Conservation (phyloP, 1,140 invertebrate genomes). For the Halesus radiatus region DNA sequence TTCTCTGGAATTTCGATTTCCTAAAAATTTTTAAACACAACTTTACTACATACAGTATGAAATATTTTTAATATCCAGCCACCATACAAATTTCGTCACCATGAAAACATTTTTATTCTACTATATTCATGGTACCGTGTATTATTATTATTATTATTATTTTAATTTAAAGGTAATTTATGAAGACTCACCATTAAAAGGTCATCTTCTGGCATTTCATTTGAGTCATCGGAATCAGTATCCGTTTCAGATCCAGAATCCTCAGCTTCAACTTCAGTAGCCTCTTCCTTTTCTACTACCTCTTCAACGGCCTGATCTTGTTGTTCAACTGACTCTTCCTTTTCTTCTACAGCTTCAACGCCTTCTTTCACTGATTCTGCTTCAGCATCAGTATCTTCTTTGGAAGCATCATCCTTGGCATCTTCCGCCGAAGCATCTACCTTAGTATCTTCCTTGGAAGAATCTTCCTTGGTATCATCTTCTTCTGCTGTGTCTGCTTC, state of each 20-base stretch:
- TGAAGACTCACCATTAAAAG: conserved; percentile 67
- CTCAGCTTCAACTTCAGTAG: conserved; percentile 27
- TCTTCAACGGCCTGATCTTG: conserved; percentile 51
- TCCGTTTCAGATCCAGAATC: conserved; percentile 30
- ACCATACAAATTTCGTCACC: background rate
- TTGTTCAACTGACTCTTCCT: conserved; percentile 45
- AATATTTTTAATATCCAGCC: background rate
- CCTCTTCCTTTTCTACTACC: conserved; percentile 41
- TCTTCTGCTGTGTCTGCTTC: conserved; percentile 58
- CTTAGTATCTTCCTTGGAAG: conserved; percentile 55
- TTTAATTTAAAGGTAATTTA: background rate
- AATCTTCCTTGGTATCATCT: conserved; percentile 54
- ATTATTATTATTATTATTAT: no score
- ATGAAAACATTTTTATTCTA: background rate
- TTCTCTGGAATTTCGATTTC: conserved; percentile 83
- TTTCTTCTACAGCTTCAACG: conserved; percentile 50
- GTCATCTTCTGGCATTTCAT: conserved; percentile 72
- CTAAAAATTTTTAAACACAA: conserved; percentile 66
- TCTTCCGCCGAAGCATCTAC: conserved; percentile 56
- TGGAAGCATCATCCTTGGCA: conserved; percentile 59
- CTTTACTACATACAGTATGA: background rate
- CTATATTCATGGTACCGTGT: background rate
- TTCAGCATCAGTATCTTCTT: conserved; percentile 54
- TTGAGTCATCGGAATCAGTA: conserved; percentile 54
- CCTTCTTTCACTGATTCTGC: conserved; percentile 38